Base-by-base conservation (phyloP, 2,888 invertebrate species). In the Perizoma affinitatum region DNA sequence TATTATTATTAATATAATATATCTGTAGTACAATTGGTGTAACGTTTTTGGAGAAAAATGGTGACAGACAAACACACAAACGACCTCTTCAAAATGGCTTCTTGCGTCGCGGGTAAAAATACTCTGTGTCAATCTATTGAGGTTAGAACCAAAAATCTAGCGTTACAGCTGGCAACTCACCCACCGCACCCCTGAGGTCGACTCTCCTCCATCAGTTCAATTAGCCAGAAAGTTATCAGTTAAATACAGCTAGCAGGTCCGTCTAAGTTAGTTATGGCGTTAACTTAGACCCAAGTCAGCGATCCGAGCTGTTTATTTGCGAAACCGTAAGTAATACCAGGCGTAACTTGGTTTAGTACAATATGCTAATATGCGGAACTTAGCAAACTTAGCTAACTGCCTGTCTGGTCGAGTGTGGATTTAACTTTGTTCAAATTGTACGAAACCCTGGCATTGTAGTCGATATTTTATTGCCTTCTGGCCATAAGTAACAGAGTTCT, bases 281-380 rank as follows among this genome's bases (percentile, higher is more conserved):
- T 55, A 64, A 68, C 54, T 66, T 63, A 60, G 55, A 49, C 54
- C 54, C 53, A 66, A 22, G 68, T 68, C 68, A 69, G 65, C 55
- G 58, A 70, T 65, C 64, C 63, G 61, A 60, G 48, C 54, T 47
- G 60, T 59, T 54, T 66, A 65, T 67, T 69, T 58, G 63, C 54
- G 60, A 63, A 66, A 63, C 64, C 58, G 54, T 58, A 64, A 70
- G 65, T 66, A 66, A 55, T 61, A 63, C 52, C 49, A 49, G 5
- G 11, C 54, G 22, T 58, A 68, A 66, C 66, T 68, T 65, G 51
- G 36, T 50, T 58, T 52, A 51, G 63, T 58, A 70, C 66, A 68
- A 61, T 70, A 70, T 70, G 70, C 63, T 68, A 70, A 68, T 70
- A 63, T 53, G 61, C 47, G 55, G 40, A 50, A 59, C 55, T 59